phyloP scores from a whole-genome alignment of 2,888 invertebrate species.

The Julus scanicus region DNA sequence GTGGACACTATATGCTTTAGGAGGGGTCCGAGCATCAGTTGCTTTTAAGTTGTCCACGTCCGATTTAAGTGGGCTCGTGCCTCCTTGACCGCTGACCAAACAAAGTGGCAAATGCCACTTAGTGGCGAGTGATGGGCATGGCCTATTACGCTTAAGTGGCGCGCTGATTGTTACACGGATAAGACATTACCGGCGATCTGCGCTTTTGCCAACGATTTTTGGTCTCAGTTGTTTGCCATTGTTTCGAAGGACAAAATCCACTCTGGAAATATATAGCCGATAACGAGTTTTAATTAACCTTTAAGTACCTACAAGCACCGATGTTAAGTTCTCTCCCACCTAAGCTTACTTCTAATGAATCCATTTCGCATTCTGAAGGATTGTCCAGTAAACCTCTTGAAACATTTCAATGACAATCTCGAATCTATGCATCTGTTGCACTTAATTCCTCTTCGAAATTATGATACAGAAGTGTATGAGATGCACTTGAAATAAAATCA shows the following conservation, averaged over 20 bases:
- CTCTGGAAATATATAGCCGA: neutral
- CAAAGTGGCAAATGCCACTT: constrained; percentile 49
- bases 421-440: neutral
- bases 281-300: neutral
- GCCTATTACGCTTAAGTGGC: constrained; percentile 48
- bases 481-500: too few relatives aligned
- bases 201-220: neutral
- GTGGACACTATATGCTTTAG: neutral
- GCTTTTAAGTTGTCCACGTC: constrained; percentile 14
- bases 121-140: constrained; percentile 48
- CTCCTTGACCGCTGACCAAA: constrained; percentile 48
- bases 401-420: neutral
- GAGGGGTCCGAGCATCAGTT: neutral
- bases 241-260: neutral
- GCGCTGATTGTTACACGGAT: constrained; percentile 36
- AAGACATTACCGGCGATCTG: constrained; percentile 25
- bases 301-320: neutral
- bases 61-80: constrained; percentile 26
- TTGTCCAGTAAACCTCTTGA: constrained; percentile 33
- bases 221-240: neutral
- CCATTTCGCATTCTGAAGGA: neutral
- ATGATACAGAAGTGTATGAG: too few relatives aligned
- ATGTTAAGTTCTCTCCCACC: neutral
- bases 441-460: neutral
- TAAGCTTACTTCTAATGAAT: neutral